Evolutionary conservation across 2,888 invertebrate species (phyloP).

Genomic region (Patella caerulea): DNA sequence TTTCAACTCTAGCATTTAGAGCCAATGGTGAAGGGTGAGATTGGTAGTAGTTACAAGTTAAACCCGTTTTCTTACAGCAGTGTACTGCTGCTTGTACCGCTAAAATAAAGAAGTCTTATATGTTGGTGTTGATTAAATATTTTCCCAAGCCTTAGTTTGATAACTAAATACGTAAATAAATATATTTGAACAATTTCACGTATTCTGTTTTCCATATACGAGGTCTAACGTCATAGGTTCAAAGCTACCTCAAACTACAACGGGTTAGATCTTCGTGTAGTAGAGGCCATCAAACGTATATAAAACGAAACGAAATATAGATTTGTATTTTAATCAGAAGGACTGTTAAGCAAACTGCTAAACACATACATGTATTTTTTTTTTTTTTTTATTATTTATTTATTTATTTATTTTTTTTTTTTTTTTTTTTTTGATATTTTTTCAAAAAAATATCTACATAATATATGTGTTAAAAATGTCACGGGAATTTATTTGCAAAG

Average conservation of each 20-base stretch:
- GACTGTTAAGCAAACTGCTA: not conserved
- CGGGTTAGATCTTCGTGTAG: no score
- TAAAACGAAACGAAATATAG: no score
- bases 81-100: slow-evolving; percentile 19
- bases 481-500: not conserved
- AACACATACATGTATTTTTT: not conserved
- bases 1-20: slow-evolving; percentile 10
- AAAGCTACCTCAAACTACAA: no score
- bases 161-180: no score
- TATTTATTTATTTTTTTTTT: not conserved
- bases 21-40: slow-evolving; percentile 16
- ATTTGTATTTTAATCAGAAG: no score
- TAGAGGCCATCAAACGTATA: no score
- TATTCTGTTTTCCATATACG: no score
- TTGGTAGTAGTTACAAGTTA: slow-evolving; percentile 13
- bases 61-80: slow-evolving; percentile 18
- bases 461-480: not conserved
- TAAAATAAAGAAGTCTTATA: not conserved
- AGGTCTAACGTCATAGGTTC: no score
- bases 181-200: no score
- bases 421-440: not conserved
- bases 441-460: not conserved
- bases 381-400: no score
- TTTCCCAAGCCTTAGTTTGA: no score
- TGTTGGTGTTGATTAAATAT: not conserved